Evolutionary conservation across 2,888 invertebrate genomes (phyloP).

Genomic region (Trachelus troglodyta): DNA sequence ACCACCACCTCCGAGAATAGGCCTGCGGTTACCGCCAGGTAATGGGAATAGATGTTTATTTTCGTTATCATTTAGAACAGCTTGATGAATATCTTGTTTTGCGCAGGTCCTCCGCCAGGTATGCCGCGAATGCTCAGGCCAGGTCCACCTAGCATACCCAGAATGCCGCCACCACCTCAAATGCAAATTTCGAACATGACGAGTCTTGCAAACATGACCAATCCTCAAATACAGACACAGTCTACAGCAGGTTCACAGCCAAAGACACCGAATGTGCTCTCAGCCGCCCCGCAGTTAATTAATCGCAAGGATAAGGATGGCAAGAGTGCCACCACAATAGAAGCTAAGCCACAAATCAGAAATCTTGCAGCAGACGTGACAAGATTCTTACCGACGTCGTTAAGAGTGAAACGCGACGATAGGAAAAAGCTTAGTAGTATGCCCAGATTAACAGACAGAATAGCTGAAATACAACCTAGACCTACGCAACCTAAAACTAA

Average conservation of each 20-base stretch:
- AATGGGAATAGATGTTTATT: slow-evolving; percentile 18
- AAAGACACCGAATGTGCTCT: slow-evolving; percentile 77
- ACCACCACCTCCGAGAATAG: slow-evolving; percentile 67
- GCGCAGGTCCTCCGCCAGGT: slow-evolving; percentile 73
- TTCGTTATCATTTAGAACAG: background rate
- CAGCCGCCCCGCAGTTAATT: slow-evolving; percentile 85
- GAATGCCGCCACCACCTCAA: slow-evolving; percentile 72
- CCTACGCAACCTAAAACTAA: slow-evolving; percentile 75
- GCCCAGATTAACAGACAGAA: slow-evolving; percentile 57
- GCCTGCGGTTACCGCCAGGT: slow-evolving; percentile 69
- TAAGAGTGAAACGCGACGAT: slow-evolving; percentile 91
- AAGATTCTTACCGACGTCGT: slow-evolving; percentile 91
- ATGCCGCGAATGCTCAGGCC: slow-evolving; percentile 72
- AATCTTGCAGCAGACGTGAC: slow-evolving; percentile 95
- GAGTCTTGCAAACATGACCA: slow-evolving; percentile 47
- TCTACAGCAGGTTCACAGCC: slow-evolving; percentile 53
- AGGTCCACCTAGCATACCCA: slow-evolving; percentile 74
- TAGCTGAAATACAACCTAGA: slow-evolving; percentile 69
- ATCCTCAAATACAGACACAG: slow-evolving; percentile 49
- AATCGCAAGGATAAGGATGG: slow-evolving; percentile 76
- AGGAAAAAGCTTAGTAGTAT: slow-evolving; percentile 71
- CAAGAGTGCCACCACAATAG: slow-evolving; percentile 83
- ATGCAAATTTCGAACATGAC: slow-evolving; percentile 57
- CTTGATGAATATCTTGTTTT: slow-evolving; percentile 45
- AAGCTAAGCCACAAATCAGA: slow-evolving; percentile 96